A percentile compares a stretch with the other conserved stretches of the same genome.
Conservation (phyloP, 2,888 invertebrate species). For the Epirrita christyi region DNA sequence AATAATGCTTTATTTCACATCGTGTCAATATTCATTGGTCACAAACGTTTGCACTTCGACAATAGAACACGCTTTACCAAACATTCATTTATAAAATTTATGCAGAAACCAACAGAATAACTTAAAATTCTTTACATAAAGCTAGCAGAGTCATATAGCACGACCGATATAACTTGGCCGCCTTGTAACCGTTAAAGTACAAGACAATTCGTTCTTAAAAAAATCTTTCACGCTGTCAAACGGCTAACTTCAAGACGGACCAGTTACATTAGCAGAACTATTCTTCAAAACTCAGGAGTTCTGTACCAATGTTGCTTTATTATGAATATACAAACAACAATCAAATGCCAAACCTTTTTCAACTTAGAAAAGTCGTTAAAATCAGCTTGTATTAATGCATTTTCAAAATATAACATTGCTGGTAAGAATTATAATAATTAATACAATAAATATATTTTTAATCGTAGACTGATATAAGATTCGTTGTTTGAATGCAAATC, state of each 20-base stretch:
- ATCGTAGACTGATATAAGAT: constrained; percentile 15
- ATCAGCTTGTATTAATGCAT: background rate
- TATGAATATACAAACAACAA: no score
- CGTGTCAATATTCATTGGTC: constrained; percentile 81
- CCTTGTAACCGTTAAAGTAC: no score
- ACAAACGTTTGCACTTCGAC: constrained; percentile 72
- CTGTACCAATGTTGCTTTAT: constrained; percentile 4
- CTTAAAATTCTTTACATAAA: background rate
- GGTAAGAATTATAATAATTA: background rate
- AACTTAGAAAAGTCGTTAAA: no score
- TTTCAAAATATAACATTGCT: constrained; percentile 6
- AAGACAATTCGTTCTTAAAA: no score
- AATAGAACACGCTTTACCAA: constrained; percentile 62
- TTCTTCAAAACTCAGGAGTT: background rate
- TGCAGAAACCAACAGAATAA: constrained; percentile 73
- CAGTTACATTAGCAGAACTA: background rate
- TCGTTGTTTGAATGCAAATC: constrained; percentile 25
- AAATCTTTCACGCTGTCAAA: no score
- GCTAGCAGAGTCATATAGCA: no score
- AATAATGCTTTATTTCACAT: constrained; percentile 82
- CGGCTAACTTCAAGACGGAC: no score
- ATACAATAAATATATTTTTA: constrained; percentile 5
- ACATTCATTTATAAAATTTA: constrained; percentile 77
- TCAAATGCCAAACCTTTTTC: no score
- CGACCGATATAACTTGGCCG: no score